Conservation (phyloP, 2,888 invertebrate species). For the Oscheius sp. region DNA sequence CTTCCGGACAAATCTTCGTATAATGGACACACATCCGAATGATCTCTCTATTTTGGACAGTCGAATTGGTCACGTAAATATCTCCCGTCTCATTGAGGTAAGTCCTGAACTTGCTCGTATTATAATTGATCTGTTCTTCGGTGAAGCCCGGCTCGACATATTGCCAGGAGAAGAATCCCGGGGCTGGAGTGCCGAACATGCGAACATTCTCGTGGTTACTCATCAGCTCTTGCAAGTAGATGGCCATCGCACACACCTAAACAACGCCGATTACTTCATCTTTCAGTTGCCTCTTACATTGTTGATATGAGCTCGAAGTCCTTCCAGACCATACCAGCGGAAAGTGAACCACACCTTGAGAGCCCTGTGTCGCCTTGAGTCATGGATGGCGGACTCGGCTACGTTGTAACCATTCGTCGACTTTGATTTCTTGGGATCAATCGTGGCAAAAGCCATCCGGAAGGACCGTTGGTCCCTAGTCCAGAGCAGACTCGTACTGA, state of each 20-base stretch:
- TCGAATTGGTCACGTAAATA: conserved; percentile 7
- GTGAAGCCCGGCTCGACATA: conserved; percentile 1
- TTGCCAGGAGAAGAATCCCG: conserved; percentile 21
- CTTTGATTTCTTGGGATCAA: neutral
- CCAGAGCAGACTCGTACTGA: conserved; percentile 9
- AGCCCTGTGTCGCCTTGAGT: neutral
- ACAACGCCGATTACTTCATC: neutral
- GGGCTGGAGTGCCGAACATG: conserved; percentile 20
- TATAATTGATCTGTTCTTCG: neutral
- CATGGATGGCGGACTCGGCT: conserved; percentile 2
- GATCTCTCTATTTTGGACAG: conserved; percentile 12
- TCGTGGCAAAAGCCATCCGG: neutral
- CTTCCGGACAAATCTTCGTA: neutral
- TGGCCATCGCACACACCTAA: neutral
- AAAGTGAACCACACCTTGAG: conserved; percentile 19
- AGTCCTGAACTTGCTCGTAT: neutral
- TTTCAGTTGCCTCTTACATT: neutral
- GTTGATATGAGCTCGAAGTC: neutral
- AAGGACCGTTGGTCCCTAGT: neutral
- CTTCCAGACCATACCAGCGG: conserved; percentile 1
- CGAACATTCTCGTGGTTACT: conserved; percentile 3
- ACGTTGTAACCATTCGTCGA: conserved; percentile 4
- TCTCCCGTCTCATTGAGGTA: conserved; percentile 22
- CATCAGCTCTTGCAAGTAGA: neutral
- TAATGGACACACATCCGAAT: conserved; percentile 15